Evolutionary conservation across 2,888 invertebrate species (phyloP).

Genomic region (Reticulitermes lucifugus): DNA sequence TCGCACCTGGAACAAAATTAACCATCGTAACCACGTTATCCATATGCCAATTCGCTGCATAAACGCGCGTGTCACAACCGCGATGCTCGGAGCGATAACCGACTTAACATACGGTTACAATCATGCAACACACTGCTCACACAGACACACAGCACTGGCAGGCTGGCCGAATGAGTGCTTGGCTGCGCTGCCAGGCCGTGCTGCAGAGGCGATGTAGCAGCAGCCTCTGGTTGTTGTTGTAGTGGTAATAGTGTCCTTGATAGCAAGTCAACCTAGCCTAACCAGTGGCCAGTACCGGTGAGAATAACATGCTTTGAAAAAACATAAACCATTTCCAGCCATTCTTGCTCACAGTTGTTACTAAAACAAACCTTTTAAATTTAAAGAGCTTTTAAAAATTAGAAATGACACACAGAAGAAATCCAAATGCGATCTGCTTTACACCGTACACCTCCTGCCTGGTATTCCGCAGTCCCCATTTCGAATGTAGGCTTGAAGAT

Average conservation of each 20-base stretch:
- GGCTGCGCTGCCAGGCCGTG: not conserved
- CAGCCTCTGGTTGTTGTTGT: not conserved
- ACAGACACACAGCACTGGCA: too few relatives aligned
- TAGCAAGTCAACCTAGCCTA: slow-evolving; percentile 44
- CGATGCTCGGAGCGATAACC: too few relatives aligned
- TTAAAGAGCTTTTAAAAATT: too few relatives aligned
- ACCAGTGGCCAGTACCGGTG: not conserved
- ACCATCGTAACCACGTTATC: not conserved
- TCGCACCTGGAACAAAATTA: not conserved
- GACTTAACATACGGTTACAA: too few relatives aligned
- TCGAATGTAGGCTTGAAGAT: too few relatives aligned
- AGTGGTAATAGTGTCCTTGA: slow-evolving; percentile 41
- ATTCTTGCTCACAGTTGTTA: too few relatives aligned
- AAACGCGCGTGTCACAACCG: not conserved
- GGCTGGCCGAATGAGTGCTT: not conserved
- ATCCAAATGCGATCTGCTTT: too few relatives aligned
- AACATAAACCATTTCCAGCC: not conserved
- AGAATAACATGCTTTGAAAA: slow-evolving; percentile 1
- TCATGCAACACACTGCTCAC: too few relatives aligned
- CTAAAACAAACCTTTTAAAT: too few relatives aligned
- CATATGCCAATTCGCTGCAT: not conserved
- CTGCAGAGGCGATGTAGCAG: not conserved
- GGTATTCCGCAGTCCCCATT: too few relatives aligned
- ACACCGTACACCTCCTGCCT: too few relatives aligned
- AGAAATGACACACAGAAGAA: too few relatives aligned